These are phyloP conservation scores for Hemistola chrysoprasaria DNA, from an alignment of 2,888 invertebrate genomes.

Conservation along the genomic window DNA sequence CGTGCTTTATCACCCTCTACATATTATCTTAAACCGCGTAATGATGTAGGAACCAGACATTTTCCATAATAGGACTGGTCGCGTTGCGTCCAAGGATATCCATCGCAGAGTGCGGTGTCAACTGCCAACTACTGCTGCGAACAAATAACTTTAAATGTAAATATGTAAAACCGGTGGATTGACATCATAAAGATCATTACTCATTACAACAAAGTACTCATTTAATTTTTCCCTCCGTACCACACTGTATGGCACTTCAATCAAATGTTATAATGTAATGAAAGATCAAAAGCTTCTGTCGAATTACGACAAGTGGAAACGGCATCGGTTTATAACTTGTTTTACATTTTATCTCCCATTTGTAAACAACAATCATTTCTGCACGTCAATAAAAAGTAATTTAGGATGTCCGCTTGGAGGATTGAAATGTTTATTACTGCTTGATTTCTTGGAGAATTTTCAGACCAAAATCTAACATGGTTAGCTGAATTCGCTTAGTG, in stretches of 20 bases:
- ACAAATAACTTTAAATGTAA: background rate
- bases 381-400: slow-evolving; percentile 21
- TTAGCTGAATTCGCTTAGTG: no score
- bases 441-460: slow-evolving; percentile 4
- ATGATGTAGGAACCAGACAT: slow-evolving; percentile 47
- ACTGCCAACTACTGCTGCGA: background rate
- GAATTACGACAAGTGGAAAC: slow-evolving; percentile 42
- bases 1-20: slow-evolving; percentile 65
- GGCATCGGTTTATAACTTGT: slow-evolving; percentile 40
- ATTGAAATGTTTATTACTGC: slow-evolving; percentile 11
- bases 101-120: slow-evolving; percentile 1
- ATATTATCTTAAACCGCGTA: slow-evolving; percentile 59
- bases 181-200: slow-evolving; percentile 4
- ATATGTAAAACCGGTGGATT: slow-evolving; percentile 8
- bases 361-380: slow-evolving; percentile 42
- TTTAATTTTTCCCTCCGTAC: slow-evolving; percentile 4
- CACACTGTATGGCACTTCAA: slow-evolving; percentile 28
- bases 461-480: no score
- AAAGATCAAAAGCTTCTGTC: slow-evolving; percentile 49
- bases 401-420: slow-evolving; percentile 18
- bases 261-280: slow-evolving; percentile 35
- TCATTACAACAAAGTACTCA: background rate
- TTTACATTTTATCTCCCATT: slow-evolving; percentile 37
- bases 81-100: slow-evolving; percentile 3
- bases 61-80: slow-evolving; percentile 41